Conservation (phyloP, 2,888 invertebrate genomes). For the Hirtodrosophila trivittata region DNA sequence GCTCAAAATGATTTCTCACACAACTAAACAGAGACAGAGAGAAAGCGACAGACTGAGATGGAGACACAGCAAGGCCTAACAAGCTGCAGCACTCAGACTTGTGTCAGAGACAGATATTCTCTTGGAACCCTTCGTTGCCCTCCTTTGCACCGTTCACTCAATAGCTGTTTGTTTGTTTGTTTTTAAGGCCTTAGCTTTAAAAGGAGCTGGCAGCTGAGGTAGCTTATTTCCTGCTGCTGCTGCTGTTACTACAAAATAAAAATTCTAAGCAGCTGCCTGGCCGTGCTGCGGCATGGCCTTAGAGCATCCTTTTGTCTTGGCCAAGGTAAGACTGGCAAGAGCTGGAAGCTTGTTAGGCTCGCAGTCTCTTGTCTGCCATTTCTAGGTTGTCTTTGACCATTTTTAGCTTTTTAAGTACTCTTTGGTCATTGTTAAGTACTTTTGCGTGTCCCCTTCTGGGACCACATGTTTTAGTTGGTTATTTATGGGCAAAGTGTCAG, state of each 20-base stretch:
- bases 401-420: slow-evolving; percentile 77
- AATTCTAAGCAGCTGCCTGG: slow-evolving; percentile 64
- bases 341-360: slow-evolving; percentile 57
- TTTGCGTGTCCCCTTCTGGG: slow-evolving; percentile 80
- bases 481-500: slow-evolving; percentile 84
- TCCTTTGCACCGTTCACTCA: neutral
- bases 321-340: slow-evolving; percentile 40
- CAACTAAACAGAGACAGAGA: slow-evolving; percentile 52
- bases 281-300: slow-evolving; percentile 12
- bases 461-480: slow-evolving; percentile 82
- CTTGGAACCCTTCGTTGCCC: slow-evolving; percentile 1
- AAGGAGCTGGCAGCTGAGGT: slow-evolving; percentile 63
- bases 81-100: slow-evolving; percentile 64
- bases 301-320: slow-evolving; percentile 72
- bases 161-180: slow-evolving; percentile 37
- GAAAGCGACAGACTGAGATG: slow-evolving; percentile 17
- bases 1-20: slow-evolving; percentile 74
- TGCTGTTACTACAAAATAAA: slow-evolving; percentile 34
- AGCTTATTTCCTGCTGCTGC: slow-evolving; percentile 70
- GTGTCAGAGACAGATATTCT: slow-evolving; percentile 32
- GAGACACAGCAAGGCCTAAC: slow-evolving; percentile 58
- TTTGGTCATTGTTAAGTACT: slow-evolving; percentile 81
- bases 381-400: slow-evolving; percentile 74
- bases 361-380: slow-evolving; percentile 51
- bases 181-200: slow-evolving; percentile 70